Evolutionary conservation across 2,888 invertebrate genomes (phyloP), one percentile per base, ranked within the genome.

Genomic region (Tenthredo notha): DNA sequence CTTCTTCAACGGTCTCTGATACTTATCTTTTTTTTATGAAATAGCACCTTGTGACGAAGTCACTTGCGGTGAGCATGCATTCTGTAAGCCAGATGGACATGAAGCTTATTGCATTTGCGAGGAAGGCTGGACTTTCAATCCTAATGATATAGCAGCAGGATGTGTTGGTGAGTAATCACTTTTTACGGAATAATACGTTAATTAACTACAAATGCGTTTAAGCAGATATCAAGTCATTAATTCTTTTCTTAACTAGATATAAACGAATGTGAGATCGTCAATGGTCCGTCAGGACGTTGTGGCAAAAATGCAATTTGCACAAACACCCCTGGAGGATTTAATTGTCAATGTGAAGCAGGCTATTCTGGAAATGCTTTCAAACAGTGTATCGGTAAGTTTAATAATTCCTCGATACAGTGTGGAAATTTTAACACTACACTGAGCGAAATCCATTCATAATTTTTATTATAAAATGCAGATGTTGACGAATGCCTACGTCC

Each of bases 41-140:
- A 77, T 88, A 95, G 98, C 98, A 88, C 98, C 98, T 0, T 98
- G 98, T 92, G 98, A 98, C 92, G 98, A 98, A 93, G 97, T 98
- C 0, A 96, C 97, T 91, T 98, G 98, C 92, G 97, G 98, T 21
- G 95, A 96, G 10, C 98, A 98, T 92, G 97, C 98, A 1, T 98
- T 95, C 91, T 98, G 98, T 92, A 98, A 98, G 92, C 96, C 97
- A 0, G 97, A 98, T 89, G 98, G 97, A 50, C 95, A 96, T 86
- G 98, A 98, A 93, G 98, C 98, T 0, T 98, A 97, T 90, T 98
- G 98, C 90, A 97, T 98, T 77, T 98, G 98, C 91, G 98, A 98
- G 92, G 97, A 98, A 86, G 98, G 98, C 0, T 98, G 98, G 98
- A 98, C 98, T 0, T 98, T 97, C 91, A 97, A 98, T 93, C 98